These are phyloP conservation scores for Todiramphus saurophagus DNA, from an alignment of 2,113 vertebrate species.

Conservation along the genomic window DNA sequence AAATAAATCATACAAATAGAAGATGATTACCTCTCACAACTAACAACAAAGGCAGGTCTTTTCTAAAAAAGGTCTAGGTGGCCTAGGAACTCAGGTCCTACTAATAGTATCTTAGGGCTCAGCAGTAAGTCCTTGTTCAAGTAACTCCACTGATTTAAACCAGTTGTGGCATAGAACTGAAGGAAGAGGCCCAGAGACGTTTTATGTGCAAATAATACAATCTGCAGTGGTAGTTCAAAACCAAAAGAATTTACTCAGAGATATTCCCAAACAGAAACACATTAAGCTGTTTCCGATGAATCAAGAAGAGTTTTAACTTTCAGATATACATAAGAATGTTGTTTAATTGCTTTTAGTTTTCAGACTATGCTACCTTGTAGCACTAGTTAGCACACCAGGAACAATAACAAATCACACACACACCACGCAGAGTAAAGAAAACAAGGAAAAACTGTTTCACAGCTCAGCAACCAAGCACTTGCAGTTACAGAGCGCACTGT, in stretches of 20 bases:
- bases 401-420: background rate
- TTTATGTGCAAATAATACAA: conserved; percentile 10
- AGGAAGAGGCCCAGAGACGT: background rate
- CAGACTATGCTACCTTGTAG: background rate
- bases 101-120: background rate
- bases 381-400: background rate
- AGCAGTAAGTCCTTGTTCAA: background rate
- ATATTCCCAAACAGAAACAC: background rate
- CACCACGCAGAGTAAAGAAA: rapidly evolving
- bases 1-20: background rate
- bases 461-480: background rate
- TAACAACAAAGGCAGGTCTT: background rate
- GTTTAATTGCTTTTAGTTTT: background rate
- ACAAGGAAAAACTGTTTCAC: background rate
- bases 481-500: background rate
- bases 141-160: conserved; percentile 13
- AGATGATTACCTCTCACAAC: background rate
- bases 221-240: background rate
- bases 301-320: background rate
- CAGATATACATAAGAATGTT: background rate
- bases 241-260: background rate
- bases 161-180: background rate
- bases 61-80: background rate
- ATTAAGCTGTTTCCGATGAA: background rate
- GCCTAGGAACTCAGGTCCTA: background rate